A percentile compares a stretch with the other conserved stretches of the same genome.
These are phyloP conservation scores for Corythoichthys intestinalis DNA, from an alignment of 2,113 vertebrate genomes.

Conservation along the genomic window DNA sequence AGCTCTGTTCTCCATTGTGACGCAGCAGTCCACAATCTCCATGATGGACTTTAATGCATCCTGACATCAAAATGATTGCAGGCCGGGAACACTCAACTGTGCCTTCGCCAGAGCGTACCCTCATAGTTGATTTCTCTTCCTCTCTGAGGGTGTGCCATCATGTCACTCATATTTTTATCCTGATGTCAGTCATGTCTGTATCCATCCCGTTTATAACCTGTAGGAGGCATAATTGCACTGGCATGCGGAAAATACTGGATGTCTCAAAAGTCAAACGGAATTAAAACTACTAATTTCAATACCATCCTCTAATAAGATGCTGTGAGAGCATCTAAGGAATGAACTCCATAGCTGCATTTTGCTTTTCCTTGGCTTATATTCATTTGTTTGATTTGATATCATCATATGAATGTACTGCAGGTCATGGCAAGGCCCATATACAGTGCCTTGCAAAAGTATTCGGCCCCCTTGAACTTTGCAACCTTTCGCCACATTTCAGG, in stretches of 20 bases:
- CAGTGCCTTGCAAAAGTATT: too few relatives aligned
- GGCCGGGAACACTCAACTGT: conserved; percentile 15
- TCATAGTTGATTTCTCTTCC: conserved; percentile 25
- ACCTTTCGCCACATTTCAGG: too few relatives aligned
- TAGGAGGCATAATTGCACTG: background rate
- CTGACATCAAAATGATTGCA: conserved; percentile 32
- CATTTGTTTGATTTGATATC: too few relatives aligned
- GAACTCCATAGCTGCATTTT: background rate
- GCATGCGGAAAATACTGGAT: background rate
- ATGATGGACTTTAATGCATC: conserved; percentile 40
- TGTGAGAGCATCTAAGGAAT: background rate
- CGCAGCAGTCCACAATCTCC: conserved; percentile 22
- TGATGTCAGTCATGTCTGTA: background rate
- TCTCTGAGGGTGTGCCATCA: background rate
- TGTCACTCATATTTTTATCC: conserved; percentile 14
- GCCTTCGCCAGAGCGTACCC: conserved; percentile 18
- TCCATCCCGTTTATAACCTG: background rate
- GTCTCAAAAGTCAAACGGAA: background rate
- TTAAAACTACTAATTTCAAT: background rate
- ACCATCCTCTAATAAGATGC: background rate
- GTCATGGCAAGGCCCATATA: too few relatives aligned
- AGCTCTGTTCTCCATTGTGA: conserved; percentile 33
- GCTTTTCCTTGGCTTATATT: background rate
- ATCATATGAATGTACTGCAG: too few relatives aligned
- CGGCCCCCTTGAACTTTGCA: too few relatives aligned